Conservation (phyloP, 1,140 invertebrate genomes). For the Calephelis virginiensis region DNA sequence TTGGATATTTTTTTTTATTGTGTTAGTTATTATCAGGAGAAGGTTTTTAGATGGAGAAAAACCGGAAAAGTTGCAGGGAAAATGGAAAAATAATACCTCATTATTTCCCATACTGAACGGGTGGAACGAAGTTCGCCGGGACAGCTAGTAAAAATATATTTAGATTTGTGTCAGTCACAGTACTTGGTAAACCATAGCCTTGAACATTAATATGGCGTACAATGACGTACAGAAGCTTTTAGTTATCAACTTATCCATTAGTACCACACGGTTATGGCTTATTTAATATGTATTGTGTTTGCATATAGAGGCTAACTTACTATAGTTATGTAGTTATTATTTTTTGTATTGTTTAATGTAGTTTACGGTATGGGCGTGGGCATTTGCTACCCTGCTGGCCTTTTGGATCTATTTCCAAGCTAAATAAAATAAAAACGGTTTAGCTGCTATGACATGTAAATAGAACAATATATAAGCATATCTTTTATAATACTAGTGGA, state of each 20-base stretch:
- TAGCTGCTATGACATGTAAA: too few species aligned
- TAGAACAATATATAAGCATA: too few species aligned
- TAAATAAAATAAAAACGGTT: too few species aligned
- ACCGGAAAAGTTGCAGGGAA: too few species aligned
- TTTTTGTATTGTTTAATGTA: neutral
- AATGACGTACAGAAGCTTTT: constrained; percentile 52
- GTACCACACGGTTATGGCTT: constrained; percentile 39
- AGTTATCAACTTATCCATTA: constrained; percentile 58
- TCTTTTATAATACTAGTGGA: too few species aligned
- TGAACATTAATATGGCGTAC: constrained; percentile 29
- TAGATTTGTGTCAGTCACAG: constrained; percentile 11
- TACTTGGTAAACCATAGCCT: constrained; percentile 27
- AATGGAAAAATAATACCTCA: too few species aligned
- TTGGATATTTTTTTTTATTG: too few species aligned
- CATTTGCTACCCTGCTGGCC: neutral
- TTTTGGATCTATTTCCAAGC: too few species aligned
- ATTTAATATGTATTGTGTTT: constrained; percentile 44
- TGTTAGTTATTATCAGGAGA: too few species aligned
- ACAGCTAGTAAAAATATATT: neutral
- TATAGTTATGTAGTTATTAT: constrained; percentile 29
- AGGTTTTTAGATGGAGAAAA: too few species aligned
- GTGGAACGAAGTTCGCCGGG: too few species aligned
- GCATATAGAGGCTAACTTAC: constrained; percentile 41
- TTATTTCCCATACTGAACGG: too few species aligned
- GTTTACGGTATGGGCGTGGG: neutral